These are phyloP conservation scores for Colletes latitarsis DNA, from an alignment of 1,140 invertebrate genomes.

Conservation along the genomic window DNA sequence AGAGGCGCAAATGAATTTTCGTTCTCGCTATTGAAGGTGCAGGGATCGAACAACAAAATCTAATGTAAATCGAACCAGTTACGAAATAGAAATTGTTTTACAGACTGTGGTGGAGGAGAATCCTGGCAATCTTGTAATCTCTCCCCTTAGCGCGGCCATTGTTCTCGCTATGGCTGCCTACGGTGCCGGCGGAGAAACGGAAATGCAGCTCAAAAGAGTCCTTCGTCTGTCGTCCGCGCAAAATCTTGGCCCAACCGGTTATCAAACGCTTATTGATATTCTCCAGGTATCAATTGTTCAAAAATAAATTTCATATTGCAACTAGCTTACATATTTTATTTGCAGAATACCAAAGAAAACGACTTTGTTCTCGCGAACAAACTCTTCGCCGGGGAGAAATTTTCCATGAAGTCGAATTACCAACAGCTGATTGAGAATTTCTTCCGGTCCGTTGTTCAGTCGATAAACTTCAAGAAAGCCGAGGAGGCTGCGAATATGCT, in stretches of 20 bases:
- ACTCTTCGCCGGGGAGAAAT: constrained; percentile 58
- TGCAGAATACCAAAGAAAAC: constrained; percentile 69
- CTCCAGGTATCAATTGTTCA: constrained; percentile 54
- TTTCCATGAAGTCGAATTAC: constrained; percentile 62
- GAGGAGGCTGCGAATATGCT: constrained; percentile 75
- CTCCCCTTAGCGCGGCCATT: constrained; percentile 69
- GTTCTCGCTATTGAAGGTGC: constrained; percentile 47
- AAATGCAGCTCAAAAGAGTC: constrained; percentile 58
- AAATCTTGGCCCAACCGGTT: constrained; percentile 48
- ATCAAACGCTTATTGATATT: constrained; percentile 59
- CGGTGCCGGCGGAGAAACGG: constrained; percentile 70
- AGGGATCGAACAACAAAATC: not conserved
- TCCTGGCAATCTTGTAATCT: constrained; percentile 67
- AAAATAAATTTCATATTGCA: not conserved
- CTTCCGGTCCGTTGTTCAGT: constrained; percentile 60
- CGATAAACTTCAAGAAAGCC: constrained; percentile 74
- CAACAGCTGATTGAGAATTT: constrained; percentile 46
- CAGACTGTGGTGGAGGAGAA: constrained; percentile 55
- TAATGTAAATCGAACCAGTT: not conserved
- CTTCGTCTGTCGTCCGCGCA: constrained; percentile 63
- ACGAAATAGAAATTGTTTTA: not conserved
- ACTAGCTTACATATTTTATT: not conserved
- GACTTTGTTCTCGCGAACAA: constrained; percentile 73
- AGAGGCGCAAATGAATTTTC: constrained; percentile 61
- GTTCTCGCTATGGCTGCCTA: constrained; percentile 71